phyloP scores from a whole-genome alignment of 1,140 invertebrate species.

The Neocloeon triangulifer region DNA sequence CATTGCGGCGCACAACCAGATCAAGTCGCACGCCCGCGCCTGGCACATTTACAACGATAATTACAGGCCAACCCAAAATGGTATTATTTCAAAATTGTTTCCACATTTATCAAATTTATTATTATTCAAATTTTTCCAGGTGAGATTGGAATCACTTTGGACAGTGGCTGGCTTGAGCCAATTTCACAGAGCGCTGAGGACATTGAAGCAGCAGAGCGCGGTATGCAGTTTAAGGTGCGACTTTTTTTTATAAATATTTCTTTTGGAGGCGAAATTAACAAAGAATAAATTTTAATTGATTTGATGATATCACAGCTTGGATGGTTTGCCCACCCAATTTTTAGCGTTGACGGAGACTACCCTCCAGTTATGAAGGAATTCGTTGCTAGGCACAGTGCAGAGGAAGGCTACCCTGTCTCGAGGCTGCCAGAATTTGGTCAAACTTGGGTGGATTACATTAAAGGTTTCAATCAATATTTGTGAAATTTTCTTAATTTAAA shows the following conservation, averaged over 20 bases:
- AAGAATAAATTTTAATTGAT: too few species aligned
- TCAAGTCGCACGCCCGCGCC: slow-evolving; percentile 26
- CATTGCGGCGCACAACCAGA: slow-evolving; percentile 22
- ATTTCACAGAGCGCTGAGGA: slow-evolving; percentile 23
- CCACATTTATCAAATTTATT: too few species aligned
- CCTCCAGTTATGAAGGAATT: slow-evolving; percentile 29
- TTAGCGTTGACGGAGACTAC: slow-evolving; percentile 31
- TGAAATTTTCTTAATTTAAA: too few species aligned
- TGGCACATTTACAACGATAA: slow-evolving; percentile 37
- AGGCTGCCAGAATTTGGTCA: slow-evolving; percentile 25
- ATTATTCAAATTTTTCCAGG: too few species aligned
- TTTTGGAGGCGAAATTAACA: too few species aligned
- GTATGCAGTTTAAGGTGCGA: slow-evolving; percentile 21
- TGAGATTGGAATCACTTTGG: slow-evolving; percentile 32
- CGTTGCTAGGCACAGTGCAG: slow-evolving; percentile 24
- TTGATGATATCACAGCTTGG: slow-evolving; percentile 29
- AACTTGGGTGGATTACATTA: slow-evolving; percentile 22
- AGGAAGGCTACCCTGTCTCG: slow-evolving; percentile 23
- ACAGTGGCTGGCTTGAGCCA: slow-evolving; percentile 34
- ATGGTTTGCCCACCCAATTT: slow-evolving; percentile 36
- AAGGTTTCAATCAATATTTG: slow-evolving; percentile 17
- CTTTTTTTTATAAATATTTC: too few species aligned
- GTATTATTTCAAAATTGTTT: too few species aligned
- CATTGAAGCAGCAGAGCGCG: slow-evolving; percentile 23
- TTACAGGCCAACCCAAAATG: slow-evolving; percentile 29